Conservation (phyloP, 2,888 invertebrate species). For the Tipula confusa region DNA sequence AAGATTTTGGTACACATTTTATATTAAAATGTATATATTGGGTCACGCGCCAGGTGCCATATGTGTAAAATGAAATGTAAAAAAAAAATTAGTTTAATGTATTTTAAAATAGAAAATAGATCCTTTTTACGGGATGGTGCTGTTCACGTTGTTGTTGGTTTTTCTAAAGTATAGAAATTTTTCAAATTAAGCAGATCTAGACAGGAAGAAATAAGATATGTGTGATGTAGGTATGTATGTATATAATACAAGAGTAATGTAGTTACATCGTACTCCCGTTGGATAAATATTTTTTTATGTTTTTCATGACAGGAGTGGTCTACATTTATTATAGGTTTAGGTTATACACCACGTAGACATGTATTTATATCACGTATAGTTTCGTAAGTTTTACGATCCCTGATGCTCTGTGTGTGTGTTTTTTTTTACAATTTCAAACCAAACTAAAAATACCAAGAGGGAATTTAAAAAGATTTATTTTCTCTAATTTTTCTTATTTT, state of each 20-base stretch:
- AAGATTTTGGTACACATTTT: background rate
- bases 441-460: background rate
- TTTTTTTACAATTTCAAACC: background rate
- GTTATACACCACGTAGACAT: background rate
- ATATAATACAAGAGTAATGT: background rate
- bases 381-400: background rate
- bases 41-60: constrained; percentile 29
- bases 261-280: background rate
- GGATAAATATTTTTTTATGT: background rate
- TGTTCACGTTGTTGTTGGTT: background rate
- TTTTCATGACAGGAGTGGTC: background rate
- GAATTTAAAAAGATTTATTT: constrained; percentile 7
- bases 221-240: background rate
- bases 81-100: background rate
- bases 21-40: background rate
- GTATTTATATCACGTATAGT: background rate
- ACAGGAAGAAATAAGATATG: constrained; percentile 25
- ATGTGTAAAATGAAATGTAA: background rate
- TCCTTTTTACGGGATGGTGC: background rate
- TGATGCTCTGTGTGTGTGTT: background rate
- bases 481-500: background rate
- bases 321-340: background rate
- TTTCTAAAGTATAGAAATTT: background rate
- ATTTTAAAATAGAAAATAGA: background rate
- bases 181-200: constrained; percentile 20